Evolutionary conservation across 2,888 invertebrate species (phyloP).

Genomic region (Rhaphigaster nebulosa): DNA sequence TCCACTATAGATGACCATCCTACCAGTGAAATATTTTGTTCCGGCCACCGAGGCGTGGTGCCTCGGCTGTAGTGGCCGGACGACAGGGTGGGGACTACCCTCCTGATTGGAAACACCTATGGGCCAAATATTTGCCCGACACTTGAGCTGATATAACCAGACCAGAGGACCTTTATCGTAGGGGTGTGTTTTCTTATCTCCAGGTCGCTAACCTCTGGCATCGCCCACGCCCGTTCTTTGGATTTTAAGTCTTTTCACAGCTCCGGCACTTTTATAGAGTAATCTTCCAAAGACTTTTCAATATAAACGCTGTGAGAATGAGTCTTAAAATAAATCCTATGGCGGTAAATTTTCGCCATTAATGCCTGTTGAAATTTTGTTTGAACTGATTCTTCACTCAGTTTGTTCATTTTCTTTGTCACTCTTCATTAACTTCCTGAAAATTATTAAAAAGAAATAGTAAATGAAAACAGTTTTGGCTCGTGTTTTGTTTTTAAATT

Average conservation of each 20-base stretch:
- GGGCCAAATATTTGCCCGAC: background rate
- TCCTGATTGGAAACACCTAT: constrained; percentile 6
- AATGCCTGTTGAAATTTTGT: background rate
- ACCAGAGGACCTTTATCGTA: background rate
- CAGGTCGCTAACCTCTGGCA: background rate
- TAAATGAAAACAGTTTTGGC: no score
- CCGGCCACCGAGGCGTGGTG: background rate
- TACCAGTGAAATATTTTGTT: background rate
- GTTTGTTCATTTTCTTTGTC: no score
- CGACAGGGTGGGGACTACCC: background rate
- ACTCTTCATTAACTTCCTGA: no score
- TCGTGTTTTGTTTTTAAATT: no score
- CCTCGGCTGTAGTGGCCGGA: background rate
- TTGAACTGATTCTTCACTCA: background rate
- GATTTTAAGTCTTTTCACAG: background rate
- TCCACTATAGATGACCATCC: background rate
- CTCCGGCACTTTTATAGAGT: background rate
- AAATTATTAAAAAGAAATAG: no score
- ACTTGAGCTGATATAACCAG: background rate
- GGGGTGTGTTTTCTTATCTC: background rate
- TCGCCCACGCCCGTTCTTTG: background rate
- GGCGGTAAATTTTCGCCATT: background rate
- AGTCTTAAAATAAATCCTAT: background rate
- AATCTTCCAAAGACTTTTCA: background rate
- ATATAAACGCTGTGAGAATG: background rate